These are phyloP conservation scores for Desmodus rotundus DNA, from an alignment of 2,113 vertebrate genomes.

Conservation along the genomic window DNA sequence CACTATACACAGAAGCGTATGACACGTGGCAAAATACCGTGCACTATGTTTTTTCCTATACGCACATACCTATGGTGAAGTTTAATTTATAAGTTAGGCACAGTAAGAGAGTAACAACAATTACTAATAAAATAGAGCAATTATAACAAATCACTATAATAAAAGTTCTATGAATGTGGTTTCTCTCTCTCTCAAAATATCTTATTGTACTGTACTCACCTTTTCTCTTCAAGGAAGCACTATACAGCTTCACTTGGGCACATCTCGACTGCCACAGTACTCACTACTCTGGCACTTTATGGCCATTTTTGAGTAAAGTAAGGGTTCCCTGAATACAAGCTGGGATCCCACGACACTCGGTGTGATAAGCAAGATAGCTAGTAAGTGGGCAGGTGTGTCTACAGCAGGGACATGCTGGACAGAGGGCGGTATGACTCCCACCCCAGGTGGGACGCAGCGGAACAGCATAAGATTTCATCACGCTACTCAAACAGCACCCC, in stretches of 20 bases:
- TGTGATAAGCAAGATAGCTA: not conserved
- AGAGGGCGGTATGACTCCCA: not conserved
- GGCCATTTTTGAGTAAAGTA: not conserved
- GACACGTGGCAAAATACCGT: too few species aligned
- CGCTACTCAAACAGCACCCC: not conserved
- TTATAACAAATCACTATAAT: not conserved
- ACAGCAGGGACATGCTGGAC: not conserved
- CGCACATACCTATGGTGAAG: not conserved
- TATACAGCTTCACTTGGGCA: not conserved
- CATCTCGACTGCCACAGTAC: not conserved
- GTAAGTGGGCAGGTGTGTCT: not conserved
- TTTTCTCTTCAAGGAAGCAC: not conserved
- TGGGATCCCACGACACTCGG: too few species aligned
- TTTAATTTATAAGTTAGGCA: not conserved
- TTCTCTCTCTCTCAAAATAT: not conserved
- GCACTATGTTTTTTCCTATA: not conserved
- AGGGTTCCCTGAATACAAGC: not conserved
- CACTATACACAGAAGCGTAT: too few species aligned
- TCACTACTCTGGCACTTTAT: not conserved
- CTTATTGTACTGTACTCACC: too few species aligned
- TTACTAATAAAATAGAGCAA: not conserved
- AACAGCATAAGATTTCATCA: not conserved
- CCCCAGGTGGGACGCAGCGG: not conserved
- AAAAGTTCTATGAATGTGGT: not conserved
- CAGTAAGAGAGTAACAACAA: not conserved